A percentile compares a stretch with the other conserved stretches of the same genome.
phyloP scores from a whole-genome alignment of 1,140 invertebrate species.

The Gonatopus flavifemur region DNA sequence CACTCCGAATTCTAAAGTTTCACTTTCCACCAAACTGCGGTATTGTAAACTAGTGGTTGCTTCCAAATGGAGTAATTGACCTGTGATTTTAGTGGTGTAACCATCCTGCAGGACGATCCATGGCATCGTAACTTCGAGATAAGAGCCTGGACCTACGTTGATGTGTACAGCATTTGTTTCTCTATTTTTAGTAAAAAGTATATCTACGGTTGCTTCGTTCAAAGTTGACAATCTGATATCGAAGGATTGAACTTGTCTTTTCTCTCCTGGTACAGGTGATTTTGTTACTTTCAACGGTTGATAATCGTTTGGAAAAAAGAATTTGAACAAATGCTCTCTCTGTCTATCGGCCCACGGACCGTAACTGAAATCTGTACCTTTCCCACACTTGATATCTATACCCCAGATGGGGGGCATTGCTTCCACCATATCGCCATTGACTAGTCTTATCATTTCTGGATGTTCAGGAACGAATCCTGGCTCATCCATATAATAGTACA shows the following conservation, averaged over 20 bases:
- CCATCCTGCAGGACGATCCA: conserved; percentile 86
- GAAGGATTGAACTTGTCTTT: conserved; percentile 86
- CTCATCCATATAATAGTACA: conserved; percentile 97
- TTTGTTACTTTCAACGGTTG: conserved; percentile 75
- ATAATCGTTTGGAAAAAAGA: conserved; percentile 94
- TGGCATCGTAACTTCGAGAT: conserved; percentile 93
- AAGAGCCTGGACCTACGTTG: conserved; percentile 90
- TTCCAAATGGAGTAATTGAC: conserved; percentile 90
- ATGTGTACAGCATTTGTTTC: conserved; percentile 96
- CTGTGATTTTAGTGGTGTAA: conserved; percentile 87
- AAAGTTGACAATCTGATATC: conserved; percentile 89
- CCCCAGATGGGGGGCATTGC: conserved; percentile 92
- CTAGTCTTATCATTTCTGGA: conserved; percentile 85
- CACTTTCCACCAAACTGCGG: conserved; percentile 87
- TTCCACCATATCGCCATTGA: conserved; percentile 90
- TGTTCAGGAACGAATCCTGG: conserved; percentile 86
- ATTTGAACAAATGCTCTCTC: conserved; percentile 91
- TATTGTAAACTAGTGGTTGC: conserved; percentile 93
- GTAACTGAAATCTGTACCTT: conserved; percentile 96
- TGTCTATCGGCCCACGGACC: conserved; percentile 98
- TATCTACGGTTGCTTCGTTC: conserved; percentile 90
- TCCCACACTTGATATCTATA: conserved; percentile 93
- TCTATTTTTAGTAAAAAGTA: conserved; percentile 94
- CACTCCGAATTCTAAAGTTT: conserved; percentile 91
- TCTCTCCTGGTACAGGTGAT: conserved; percentile 81